Percentiles rank a stretch among this genome's conserved stretches.
Evolutionary conservation across 2,797 vertebrate species (phyloP).

Genomic region (Orientallactaga sibirica): DNA sequence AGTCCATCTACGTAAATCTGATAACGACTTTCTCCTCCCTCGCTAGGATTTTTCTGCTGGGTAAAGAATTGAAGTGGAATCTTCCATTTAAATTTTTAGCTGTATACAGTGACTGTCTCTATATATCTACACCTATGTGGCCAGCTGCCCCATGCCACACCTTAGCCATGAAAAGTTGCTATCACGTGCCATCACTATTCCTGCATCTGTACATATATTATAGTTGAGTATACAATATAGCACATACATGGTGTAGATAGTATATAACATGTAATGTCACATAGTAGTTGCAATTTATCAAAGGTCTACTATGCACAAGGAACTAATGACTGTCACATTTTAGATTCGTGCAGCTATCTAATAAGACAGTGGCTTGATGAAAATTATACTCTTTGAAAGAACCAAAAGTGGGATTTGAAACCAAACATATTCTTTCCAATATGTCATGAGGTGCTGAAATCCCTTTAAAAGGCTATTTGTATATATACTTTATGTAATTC

Average conservation of each 20-base stretch:
- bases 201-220: not conserved
- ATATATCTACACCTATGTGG: not conserved
- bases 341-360: not conserved
- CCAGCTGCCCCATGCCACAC: not conserved
- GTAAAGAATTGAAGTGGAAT: constrained; percentile 1
- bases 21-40: constrained; percentile 54
- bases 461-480: not conserved
- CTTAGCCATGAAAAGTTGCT: not conserved
- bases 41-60: not conserved
- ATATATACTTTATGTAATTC: not conserved
- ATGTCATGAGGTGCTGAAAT: not conserved
- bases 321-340: not conserved
- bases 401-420: constrained; percentile 40
- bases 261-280: not conserved
- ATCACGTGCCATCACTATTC: not conserved
- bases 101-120: not conserved
- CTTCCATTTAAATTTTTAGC: constrained; percentile 25
- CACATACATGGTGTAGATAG: not conserved
- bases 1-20: constrained; percentile 41
- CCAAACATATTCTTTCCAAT: not conserved
- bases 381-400: constrained; percentile 7
- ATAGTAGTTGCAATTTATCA: constrained; percentile 19
- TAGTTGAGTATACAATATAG: too few species aligned
- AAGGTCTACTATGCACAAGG: not conserved
- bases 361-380: not conserved